These are phyloP conservation scores for Stomatorhinus ivindoensis DNA, from an alignment of 2,113 vertebrate genomes.

Conservation along the genomic window DNA sequence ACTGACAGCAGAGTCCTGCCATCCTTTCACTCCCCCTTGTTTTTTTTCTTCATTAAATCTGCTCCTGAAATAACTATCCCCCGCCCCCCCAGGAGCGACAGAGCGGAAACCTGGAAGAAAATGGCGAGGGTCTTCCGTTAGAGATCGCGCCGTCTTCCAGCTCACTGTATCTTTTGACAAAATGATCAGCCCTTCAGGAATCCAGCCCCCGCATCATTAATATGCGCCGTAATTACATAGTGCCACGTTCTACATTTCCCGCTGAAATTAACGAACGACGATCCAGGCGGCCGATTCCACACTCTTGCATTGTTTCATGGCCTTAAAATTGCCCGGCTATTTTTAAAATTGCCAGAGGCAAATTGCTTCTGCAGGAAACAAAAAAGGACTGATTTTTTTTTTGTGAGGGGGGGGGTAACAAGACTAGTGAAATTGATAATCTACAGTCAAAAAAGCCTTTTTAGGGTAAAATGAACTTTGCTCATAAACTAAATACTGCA, in stretches of 20 bases:
- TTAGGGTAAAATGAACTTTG: neutral
- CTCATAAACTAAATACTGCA: neutral
- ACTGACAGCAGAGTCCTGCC: neutral
- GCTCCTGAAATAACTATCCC: neutral
- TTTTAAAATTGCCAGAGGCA: constrained; percentile 20
- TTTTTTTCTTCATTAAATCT: neutral
- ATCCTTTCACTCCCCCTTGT: neutral
- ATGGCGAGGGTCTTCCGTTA: neutral
- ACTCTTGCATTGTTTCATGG: neutral
- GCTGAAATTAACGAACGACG: constrained; percentile 8
- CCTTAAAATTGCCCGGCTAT: constrained; percentile 14
- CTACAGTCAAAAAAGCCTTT: constrained; percentile 14
- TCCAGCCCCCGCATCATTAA: neutral
- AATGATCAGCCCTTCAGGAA: neutral
- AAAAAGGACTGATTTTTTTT: constrained; percentile 9
- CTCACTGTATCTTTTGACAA: neutral
- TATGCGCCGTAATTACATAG: neutral
- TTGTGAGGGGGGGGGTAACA: neutral
- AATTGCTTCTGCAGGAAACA: constrained; percentile 16
- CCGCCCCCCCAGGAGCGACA: neutral
- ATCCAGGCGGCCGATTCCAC: neutral
- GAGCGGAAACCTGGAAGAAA: neutral
- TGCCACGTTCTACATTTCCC: constrained; percentile 12
- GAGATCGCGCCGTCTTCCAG: neutral
- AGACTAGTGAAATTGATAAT: constrained; percentile 4